Conservation (phyloP, 2,113 vertebrate species). For the Neolamprologus sp. region DNA sequence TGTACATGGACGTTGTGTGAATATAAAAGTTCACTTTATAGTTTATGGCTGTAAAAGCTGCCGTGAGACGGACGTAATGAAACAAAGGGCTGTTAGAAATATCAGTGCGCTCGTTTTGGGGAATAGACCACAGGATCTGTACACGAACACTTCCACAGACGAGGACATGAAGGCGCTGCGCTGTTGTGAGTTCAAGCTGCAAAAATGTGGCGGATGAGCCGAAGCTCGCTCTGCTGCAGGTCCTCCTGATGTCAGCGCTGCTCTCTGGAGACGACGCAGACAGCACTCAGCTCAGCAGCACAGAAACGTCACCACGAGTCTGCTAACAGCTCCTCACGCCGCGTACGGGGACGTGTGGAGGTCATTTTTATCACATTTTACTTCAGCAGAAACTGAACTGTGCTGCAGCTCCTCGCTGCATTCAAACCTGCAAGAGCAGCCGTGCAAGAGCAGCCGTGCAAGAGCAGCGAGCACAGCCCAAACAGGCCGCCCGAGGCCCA, state of each 20-base stretch:
- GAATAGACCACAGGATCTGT: not conserved
- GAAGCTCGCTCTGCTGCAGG: not conserved
- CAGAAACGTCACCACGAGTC: not conserved
- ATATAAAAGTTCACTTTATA: not conserved
- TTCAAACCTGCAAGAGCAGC: not conserved
- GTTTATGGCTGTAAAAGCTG: not conserved
- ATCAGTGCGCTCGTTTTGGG: not conserved
- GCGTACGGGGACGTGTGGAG: not conserved
- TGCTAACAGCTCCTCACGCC: not conserved
- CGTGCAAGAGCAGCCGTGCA: not conserved
- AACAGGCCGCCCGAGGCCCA: not conserved
- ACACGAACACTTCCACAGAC: rapidly evolving
- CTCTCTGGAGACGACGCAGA: not conserved
- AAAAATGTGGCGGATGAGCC: not conserved
- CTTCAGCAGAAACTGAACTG: not conserved
- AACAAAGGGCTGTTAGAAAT: not conserved
- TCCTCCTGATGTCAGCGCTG: not conserved
- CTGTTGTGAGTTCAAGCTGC: not conserved
- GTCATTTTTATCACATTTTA: not conserved
- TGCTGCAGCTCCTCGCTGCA: not conserved
- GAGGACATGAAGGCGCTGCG: not conserved
- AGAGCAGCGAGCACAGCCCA: not conserved
- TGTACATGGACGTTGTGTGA: not conserved
- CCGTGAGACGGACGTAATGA: rapidly evolving
- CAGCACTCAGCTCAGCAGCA: not conserved